Evolutionary conservation across 1,140 invertebrate species (phyloP).

Genomic region (Rhagoletis zephyria): DNA sequence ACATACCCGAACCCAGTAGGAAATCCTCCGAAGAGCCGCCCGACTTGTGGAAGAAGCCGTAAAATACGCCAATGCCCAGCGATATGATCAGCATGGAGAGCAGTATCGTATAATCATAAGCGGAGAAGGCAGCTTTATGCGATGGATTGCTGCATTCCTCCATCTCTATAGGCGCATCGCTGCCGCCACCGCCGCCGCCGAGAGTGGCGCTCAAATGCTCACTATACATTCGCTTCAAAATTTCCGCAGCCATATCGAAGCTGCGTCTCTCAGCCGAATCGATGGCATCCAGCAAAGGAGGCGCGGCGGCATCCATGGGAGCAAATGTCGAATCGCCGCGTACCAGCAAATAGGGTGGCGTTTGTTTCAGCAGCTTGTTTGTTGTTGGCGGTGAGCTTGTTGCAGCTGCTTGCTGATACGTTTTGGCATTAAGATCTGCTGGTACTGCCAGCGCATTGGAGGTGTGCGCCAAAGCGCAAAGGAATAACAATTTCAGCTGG

Average conservation of each 20-base stretch:
- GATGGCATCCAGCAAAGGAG: not conserved
- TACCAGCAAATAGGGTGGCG: conserved; percentile 64
- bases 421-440: conserved; percentile 18
- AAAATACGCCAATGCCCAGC: conserved; percentile 83
- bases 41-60: conserved; percentile 81
- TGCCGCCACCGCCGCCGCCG: no score
- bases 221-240: conserved; percentile 61
- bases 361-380: conserved; percentile 1
- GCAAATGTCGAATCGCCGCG: conserved; percentile 61
- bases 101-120: conserved; percentile 79
- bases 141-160: conserved; percentile 68
- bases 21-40: conserved; percentile 77
- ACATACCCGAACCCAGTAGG: conserved; percentile 81
- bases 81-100: conserved; percentile 80
- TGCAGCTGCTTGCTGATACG: not conserved
- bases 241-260: conserved; percentile 64
- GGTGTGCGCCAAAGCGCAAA: conserved; percentile 68
- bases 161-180: conserved; percentile 16
- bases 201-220: not conserved
- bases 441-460: conserved; percentile 58
- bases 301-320: not conserved
- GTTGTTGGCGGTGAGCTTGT: conserved; percentile 41
- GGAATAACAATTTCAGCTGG: conserved; percentile 65
- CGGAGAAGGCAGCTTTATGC: conserved; percentile 67
- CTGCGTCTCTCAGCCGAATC: conserved; percentile 63